phyloP scores from a whole-genome alignment of 2,113 vertebrate genomes.

The Sialia sialis region DNA sequence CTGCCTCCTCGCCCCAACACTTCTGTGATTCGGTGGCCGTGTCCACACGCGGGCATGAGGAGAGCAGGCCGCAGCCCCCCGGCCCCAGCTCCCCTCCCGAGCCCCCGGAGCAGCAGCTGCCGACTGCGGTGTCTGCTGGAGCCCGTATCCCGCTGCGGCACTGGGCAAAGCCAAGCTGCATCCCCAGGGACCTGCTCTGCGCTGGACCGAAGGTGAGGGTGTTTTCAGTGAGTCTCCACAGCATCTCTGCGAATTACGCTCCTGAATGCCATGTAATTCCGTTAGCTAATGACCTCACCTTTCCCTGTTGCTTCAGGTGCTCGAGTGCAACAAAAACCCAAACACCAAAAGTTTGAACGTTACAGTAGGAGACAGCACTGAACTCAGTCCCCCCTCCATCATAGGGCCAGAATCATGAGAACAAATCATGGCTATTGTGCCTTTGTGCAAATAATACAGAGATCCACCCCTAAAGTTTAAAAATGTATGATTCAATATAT shows the following conservation, averaged over 20 bases:
- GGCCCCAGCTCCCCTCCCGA: neutral
- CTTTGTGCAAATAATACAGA: neutral
- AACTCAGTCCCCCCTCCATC: neutral
- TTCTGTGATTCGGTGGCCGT: too few relatives aligned
- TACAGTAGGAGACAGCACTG: neutral
- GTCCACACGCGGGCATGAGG: neutral
- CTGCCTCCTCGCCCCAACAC: neutral
- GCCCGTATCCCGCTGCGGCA: neutral
- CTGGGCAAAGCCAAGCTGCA: fast-evolving
- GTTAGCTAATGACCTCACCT: neutral
- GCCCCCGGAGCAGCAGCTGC: neutral
- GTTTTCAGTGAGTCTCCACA: neutral
- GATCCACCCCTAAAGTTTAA: neutral
- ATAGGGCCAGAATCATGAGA: fast-evolving
- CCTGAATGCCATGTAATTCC: neutral
- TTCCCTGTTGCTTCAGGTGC: neutral
- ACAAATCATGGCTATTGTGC: neutral
- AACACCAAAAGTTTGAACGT: neutral
- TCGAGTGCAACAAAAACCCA: neutral
- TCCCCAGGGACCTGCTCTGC: neutral
- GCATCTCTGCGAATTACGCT: neutral
- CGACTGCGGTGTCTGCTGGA: neutral
- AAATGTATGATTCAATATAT: neutral
- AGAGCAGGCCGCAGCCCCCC: too few relatives aligned
- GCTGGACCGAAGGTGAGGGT: neutral